Percentiles rank a stretch among this genome's conserved stretches.
These are phyloP conservation scores for Melanerpes aurifrons DNA, from an alignment of 2,113 vertebrate genomes.

Conservation along the genomic window DNA sequence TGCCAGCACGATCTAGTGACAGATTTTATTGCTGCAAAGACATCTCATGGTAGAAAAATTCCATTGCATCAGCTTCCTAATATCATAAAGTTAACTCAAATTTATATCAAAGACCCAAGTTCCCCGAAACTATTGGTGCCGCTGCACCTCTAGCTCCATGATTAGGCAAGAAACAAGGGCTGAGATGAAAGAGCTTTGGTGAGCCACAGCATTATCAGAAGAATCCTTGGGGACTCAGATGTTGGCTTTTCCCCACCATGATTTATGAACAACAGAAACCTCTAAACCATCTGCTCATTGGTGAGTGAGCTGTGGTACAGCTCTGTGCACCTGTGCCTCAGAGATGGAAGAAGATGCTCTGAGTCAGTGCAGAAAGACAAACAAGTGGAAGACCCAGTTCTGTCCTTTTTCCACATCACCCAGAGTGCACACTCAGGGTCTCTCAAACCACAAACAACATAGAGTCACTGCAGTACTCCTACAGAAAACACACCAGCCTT, in stretches of 20 bases:
- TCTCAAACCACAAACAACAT: neutral
- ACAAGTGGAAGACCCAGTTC: neutral
- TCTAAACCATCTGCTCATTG: neutral
- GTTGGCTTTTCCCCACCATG: neutral
- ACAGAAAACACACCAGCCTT: neutral
- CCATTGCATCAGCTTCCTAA: slow-evolving; percentile 12
- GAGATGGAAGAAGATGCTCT: neutral
- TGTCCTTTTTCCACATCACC: neutral
- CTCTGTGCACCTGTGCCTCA: neutral
- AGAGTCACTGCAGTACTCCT: neutral
- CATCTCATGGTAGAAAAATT: neutral
- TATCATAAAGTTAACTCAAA: neutral
- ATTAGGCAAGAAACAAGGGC: neutral
- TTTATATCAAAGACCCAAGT: neutral
- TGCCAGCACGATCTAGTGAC: neutral
- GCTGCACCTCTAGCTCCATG: neutral
- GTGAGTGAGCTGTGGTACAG: neutral
- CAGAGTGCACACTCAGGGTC: neutral
- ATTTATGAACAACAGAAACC: slow-evolving; percentile 1
- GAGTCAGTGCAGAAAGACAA: neutral
- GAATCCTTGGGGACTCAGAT: neutral
- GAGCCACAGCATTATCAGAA: neutral
- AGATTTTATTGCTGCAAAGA: neutral
- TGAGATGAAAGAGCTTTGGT: neutral
- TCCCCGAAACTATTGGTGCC: neutral